These are phyloP conservation scores for Lithobates sylvaticus DNA, from an alignment of 2,797 vertebrate species.

Conservation along the genomic window DNA sequence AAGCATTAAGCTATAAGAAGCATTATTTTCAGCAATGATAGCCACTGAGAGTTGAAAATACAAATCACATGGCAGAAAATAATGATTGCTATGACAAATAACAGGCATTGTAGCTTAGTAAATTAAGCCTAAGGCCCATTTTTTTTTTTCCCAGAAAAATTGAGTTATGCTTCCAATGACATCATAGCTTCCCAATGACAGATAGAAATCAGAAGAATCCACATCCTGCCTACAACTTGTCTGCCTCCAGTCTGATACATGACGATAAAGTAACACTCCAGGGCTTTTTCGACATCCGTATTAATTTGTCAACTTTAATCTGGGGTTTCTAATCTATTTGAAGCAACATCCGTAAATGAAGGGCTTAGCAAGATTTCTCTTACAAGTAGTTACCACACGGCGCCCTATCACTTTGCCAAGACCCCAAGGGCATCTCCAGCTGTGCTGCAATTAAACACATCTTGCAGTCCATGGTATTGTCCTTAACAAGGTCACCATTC, in stretches of 20 bases:
- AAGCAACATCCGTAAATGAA: constrained; percentile 26
- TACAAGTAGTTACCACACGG: constrained; percentile 22
- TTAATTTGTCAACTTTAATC: constrained; percentile 36
- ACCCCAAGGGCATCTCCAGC: constrained; percentile 51
- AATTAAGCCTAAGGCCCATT: background rate
- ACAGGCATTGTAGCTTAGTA: no score
- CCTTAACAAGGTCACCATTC: constrained; percentile 59
- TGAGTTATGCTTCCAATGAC: no score
- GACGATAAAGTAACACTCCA: background rate
- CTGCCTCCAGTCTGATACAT: background rate
- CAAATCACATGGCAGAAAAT: no score
- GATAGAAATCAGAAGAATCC: background rate
- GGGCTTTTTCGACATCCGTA: background rate
- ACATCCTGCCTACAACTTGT: background rate
- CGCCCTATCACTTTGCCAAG: constrained; percentile 44
- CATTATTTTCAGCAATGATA: no score
- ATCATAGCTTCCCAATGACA: background rate
- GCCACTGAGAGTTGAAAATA: no score
- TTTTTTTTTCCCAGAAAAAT: background rate
- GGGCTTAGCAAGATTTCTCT: constrained; percentile 33
- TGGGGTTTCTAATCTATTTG: constrained; percentile 17
- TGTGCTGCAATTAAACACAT: constrained; percentile 57
- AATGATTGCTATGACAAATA: no score
- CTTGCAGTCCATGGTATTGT: constrained; percentile 53
- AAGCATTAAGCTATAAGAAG: no score